These are phyloP conservation scores for Clarias pachynema DNA, from an alignment of 2,797 vertebrate genomes.

Conservation along the genomic window DNA sequence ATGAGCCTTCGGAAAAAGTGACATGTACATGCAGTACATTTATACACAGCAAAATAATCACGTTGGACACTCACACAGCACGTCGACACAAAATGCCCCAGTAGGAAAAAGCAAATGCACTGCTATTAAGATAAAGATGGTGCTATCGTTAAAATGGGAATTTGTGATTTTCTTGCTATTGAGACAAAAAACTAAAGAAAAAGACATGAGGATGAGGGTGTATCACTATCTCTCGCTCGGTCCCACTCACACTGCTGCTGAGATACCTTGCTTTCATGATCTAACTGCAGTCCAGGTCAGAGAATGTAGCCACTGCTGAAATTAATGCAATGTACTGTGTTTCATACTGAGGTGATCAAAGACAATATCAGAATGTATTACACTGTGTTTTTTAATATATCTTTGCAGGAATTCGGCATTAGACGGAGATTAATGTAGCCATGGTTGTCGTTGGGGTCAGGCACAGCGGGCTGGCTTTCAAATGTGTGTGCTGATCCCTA, in stretches of 20 bases:
- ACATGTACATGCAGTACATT: conserved; percentile 55
- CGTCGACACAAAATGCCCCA: not conserved
- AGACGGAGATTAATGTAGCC: conserved; percentile 57
- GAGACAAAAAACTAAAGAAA: not conserved
- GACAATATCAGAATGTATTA: conserved; percentile 58
- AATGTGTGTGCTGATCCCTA: conserved; percentile 46
- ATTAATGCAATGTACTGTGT: conserved; percentile 52
- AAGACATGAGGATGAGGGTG: not conserved
- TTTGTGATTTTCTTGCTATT: not conserved
- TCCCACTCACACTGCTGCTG: conserved; percentile 20
- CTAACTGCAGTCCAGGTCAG: conserved; percentile 50
- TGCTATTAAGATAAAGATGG: not conserved
- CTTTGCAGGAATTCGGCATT: conserved; percentile 44
- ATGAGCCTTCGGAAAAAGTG: conserved; percentile 51
- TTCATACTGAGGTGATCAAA: conserved; percentile 56
- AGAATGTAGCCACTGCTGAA: conserved; percentile 39
- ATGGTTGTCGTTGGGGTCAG: conserved; percentile 37
- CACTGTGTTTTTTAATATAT: conserved; percentile 56
- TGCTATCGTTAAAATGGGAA: not conserved
- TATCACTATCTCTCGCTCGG: conserved; percentile 1
- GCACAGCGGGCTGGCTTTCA: conserved; percentile 35
- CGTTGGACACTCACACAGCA: conserved; percentile 2
- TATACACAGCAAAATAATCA: not conserved
- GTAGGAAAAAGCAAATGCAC: not conserved
- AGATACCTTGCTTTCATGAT: conserved; percentile 24